Percentiles rank a stretch among this genome's conserved stretches.
Conservation (phyloP, 2,797 vertebrate species). For the Danio albolineatus region DNA sequence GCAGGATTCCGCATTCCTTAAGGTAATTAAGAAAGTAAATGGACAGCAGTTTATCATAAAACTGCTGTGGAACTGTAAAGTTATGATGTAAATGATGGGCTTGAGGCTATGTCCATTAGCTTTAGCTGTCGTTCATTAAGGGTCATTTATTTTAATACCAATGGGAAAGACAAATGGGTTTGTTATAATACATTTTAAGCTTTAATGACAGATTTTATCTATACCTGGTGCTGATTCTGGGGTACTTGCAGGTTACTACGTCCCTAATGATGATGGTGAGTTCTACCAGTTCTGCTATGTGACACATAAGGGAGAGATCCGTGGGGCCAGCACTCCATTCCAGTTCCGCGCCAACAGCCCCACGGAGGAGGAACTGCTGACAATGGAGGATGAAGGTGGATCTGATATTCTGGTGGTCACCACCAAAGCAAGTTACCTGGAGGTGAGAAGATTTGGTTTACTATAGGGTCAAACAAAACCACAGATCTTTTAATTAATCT, state of each 20-base stretch:
- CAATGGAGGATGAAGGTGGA: slow-evolving; percentile 96
- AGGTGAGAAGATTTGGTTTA: slow-evolving; percentile 78
- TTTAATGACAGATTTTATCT: neutral
- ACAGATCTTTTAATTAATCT: too few species aligned
- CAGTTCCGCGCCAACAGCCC: slow-evolving; percentile 93
- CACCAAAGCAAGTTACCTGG: slow-evolving; percentile 93
- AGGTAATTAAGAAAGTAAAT: neutral
- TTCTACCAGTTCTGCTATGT: slow-evolving; percentile 99
- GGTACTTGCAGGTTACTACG: slow-evolving; percentile 88
- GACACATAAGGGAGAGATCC: slow-evolving; percentile 97
- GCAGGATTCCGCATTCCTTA: slow-evolving; percentile 1
- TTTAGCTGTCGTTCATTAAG: neutral
- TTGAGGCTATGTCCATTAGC: neutral
- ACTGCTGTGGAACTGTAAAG: neutral
- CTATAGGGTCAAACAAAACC: too few species aligned
- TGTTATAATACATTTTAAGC: neutral
- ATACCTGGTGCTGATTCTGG: neutral
- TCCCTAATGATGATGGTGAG: slow-evolving; percentile 96
- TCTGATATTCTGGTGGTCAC: slow-evolving; percentile 98
- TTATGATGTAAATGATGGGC: neutral
- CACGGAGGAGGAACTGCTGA: slow-evolving; percentile 91
- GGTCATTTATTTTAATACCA: slow-evolving; percentile 5
- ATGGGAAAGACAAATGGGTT: neutral
- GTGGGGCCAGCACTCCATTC: slow-evolving; percentile 97
- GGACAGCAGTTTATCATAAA: neutral